Evolutionary conservation across 23 tunicate genomes (phyloP).

Genomic region (Ascidia mentula): DNA sequence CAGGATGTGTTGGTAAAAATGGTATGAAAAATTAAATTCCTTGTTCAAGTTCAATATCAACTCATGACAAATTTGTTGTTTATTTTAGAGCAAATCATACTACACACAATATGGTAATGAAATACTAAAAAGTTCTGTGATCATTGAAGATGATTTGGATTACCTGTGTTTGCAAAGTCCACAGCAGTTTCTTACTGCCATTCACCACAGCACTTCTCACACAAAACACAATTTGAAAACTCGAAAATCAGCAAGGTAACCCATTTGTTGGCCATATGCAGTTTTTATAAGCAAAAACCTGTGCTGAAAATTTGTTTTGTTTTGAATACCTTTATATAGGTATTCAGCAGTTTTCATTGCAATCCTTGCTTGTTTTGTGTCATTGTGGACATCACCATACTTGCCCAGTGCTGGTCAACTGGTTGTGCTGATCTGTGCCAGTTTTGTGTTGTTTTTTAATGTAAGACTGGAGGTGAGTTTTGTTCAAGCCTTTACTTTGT

Average conservation of each 20-base stretch:
- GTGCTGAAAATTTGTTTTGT: not conserved
- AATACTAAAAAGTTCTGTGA: constrained; percentile 42
- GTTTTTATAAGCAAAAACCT: not conserved
- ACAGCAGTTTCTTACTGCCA: constrained; percentile 40
- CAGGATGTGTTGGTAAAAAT: constrained; percentile 23
- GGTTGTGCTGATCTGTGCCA: not conserved
- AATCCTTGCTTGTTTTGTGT: not conserved
- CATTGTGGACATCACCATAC: not conserved
- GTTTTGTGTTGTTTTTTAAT: constrained; percentile 30
- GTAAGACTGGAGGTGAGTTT: constrained; percentile 39
- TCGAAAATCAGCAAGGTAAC: constrained; percentile 1
- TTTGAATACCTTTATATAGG: not conserved
- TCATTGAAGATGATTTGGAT: constrained; percentile 74
- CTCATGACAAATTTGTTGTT: not conserved
- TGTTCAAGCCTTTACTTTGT: no score
- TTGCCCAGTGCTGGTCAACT: constrained; percentile 16
- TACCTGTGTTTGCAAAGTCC: constrained; percentile 61
- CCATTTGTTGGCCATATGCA: not conserved
- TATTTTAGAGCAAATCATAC: constrained; percentile 26
- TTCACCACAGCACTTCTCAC: not conserved
- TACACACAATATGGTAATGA: constrained; percentile 41
- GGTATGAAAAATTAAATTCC: not conserved
- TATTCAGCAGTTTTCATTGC: constrained; percentile 13
- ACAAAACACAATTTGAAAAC: not conserved
- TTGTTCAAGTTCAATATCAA: not conserved